Evolutionary conservation across 2,113 vertebrate species (phyloP).

Genomic region (Etia nguti): DNA sequence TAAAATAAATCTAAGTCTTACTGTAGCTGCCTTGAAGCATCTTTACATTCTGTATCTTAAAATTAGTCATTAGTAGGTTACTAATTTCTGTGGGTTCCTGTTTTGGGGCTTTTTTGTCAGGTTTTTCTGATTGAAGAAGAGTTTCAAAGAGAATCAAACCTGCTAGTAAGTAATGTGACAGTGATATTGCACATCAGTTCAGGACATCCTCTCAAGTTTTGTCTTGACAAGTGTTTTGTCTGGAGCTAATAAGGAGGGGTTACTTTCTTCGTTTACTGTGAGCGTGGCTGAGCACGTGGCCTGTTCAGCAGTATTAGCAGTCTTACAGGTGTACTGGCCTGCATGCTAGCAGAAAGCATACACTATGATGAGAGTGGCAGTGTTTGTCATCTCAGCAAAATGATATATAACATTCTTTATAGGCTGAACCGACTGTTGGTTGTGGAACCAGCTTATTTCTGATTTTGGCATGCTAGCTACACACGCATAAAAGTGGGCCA

Average conservation of each 20-base stretch:
- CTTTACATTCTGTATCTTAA: background rate
- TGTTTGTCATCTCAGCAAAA: conserved; percentile 86
- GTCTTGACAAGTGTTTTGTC: background rate
- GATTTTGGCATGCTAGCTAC: conserved; percentile 82
- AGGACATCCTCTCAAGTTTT: background rate
- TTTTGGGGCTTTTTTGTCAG: background rate
- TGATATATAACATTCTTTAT: conserved; percentile 86
- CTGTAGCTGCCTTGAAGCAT: background rate
- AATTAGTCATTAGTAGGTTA: background rate
- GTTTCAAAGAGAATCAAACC: background rate
- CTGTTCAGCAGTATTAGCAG: conserved; percentile 81
- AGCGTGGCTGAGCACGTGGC: conserved; percentile 73
- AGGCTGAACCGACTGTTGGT: conserved; percentile 78
- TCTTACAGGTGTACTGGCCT: conserved; percentile 86
- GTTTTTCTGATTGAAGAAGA: background rate
- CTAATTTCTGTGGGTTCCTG: background rate
- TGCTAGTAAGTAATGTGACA: background rate
- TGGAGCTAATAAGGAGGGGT: background rate
- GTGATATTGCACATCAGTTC: background rate
- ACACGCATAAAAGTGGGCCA: conserved; percentile 86
- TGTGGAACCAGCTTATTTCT: conserved; percentile 88
- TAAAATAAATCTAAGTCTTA: background rate
- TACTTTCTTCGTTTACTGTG: conserved; percentile 76
- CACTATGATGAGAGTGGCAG: conserved; percentile 88
- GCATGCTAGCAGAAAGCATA: conserved; percentile 88